phyloP scores from a whole-genome alignment of 2,888 invertebrate species.

The Drosophila austrosaltans region DNA sequence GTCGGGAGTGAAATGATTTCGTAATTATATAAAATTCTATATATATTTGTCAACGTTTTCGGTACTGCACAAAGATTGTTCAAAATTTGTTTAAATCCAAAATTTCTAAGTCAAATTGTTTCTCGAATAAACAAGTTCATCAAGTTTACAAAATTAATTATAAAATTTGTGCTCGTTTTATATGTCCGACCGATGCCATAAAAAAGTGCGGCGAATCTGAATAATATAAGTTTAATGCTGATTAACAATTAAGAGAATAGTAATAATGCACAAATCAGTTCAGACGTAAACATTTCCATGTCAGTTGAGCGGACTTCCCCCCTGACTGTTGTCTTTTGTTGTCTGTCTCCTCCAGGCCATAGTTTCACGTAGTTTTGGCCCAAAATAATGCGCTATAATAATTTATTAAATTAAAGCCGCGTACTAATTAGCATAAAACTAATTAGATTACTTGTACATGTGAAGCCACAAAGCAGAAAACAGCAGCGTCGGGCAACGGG shows the following conservation, averaged over 20 bases:
- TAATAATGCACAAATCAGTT: constrained; percentile 38
- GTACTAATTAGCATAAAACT: constrained; percentile 78
- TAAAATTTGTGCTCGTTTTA: background rate
- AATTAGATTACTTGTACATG: constrained; percentile 77
- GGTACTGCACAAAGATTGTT: background rate
- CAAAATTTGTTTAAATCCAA: background rate
- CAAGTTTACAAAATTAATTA: background rate
- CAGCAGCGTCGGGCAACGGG: constrained; percentile 7
- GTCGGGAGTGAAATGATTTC: background rate
- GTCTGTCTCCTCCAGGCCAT: background rate
- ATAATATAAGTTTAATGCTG: constrained; percentile 29
- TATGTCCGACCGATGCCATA: background rate
- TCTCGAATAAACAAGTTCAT: background rate
- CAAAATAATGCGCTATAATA: constrained; percentile 70
- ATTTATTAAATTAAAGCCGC: constrained; percentile 74
- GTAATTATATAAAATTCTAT: background rate
- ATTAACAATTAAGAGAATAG: constrained; percentile 32
- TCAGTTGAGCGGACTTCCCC: constrained; percentile 4
- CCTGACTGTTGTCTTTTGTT: too few species aligned
- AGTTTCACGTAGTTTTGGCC: constrained; percentile 53
- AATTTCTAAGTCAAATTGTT: background rate
- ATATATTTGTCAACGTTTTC: background rate
- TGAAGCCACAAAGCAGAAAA: constrained; percentile 55
- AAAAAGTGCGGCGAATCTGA: constrained; percentile 15
- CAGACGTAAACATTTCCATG: constrained; percentile 34